Evolutionary conservation across 2,113 vertebrate species (phyloP).

Genomic region (Anguilla rostrata): DNA sequence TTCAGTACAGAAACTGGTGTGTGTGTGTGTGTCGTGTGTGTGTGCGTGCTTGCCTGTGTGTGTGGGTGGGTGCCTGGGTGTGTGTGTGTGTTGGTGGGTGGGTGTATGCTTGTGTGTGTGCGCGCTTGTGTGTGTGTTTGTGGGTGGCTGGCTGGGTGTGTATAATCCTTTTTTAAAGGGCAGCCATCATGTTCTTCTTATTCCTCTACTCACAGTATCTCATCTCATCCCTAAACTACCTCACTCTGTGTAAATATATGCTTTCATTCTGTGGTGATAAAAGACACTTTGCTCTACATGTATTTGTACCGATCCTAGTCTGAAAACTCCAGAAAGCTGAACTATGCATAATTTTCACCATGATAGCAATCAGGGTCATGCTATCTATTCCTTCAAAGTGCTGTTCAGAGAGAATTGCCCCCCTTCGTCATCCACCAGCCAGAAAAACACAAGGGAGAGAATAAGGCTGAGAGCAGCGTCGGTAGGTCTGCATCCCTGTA

Average conservation of each 20-base stretch:
- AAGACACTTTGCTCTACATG: not conserved
- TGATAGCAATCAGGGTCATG: constrained; percentile 3
- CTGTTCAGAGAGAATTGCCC: not conserved
- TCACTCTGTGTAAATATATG: not conserved
- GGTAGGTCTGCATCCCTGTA: not conserved
- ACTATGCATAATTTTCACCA: not conserved
- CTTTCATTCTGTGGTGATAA: not conserved
- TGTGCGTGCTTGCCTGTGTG: not conserved
- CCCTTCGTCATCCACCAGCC: not conserved
- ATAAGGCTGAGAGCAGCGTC: not conserved
- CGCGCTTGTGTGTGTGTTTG: constrained; percentile 26
- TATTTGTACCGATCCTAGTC: not conserved
- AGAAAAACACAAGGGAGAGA: not conserved
- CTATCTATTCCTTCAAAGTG: not conserved
- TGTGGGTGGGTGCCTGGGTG: constrained; percentile 39
- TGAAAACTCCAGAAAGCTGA: constrained; percentile 11
- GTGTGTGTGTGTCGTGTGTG: constrained; percentile 38
- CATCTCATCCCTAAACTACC: not conserved
- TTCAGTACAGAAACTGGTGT: constrained; percentile 41
- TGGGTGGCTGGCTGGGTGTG: not conserved
- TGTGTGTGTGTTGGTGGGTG: constrained; percentile 32
- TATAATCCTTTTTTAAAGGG: not conserved
- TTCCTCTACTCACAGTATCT: too few relatives aligned
- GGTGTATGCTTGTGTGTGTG: constrained; percentile 32
- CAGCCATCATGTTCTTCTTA: constrained; percentile 9